A percentile compares a stretch with the other conserved stretches of the same genome.
These are phyloP conservation scores for Latrodectus elegans DNA, from an alignment of 2,888 invertebrate genomes.

Conservation along the genomic window DNA sequence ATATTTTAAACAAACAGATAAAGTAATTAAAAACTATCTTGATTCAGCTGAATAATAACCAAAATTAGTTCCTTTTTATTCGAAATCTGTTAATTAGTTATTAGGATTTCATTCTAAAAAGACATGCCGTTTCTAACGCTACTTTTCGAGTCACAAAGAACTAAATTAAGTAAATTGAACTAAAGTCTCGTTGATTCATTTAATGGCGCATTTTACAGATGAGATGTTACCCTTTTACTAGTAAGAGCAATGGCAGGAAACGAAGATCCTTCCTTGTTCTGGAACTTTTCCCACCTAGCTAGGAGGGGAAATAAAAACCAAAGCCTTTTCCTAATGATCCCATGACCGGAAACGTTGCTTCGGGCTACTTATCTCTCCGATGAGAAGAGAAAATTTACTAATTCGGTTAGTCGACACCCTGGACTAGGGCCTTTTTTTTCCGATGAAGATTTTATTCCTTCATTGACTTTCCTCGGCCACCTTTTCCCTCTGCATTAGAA, in stretches of 20 bases:
- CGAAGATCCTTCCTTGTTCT: background rate
- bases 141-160: background rate
- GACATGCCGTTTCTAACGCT: too few relatives aligned
- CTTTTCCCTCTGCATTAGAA: too few relatives aligned
- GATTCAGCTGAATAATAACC: too few relatives aligned
- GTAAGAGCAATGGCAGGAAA: background rate
- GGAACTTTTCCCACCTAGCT: background rate
- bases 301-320: background rate
- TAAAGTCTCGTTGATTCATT: background rate
- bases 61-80: too few relatives aligned
- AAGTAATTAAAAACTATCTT: too few relatives aligned
- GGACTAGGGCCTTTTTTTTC: conserved; percentile 8
- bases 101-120: too few relatives aligned
- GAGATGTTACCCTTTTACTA: background rate
- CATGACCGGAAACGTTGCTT: conserved; percentile 56
- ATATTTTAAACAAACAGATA: too few relatives aligned
- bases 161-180: background rate
- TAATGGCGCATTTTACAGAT: background rate
- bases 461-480: conserved; percentile 13
- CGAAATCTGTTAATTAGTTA: too few relatives aligned
- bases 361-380: conserved; percentile 35
- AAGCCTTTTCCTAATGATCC: conserved; percentile 43
- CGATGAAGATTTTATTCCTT: conserved; percentile 9
- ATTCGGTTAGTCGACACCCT: conserved; percentile 49
- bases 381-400: conserved; percentile 54